Percentiles rank a stretch among this genome's conserved stretches.
phyloP scores from a whole-genome alignment of 1,140 invertebrate species.

The Camponotus vicinus region DNA sequence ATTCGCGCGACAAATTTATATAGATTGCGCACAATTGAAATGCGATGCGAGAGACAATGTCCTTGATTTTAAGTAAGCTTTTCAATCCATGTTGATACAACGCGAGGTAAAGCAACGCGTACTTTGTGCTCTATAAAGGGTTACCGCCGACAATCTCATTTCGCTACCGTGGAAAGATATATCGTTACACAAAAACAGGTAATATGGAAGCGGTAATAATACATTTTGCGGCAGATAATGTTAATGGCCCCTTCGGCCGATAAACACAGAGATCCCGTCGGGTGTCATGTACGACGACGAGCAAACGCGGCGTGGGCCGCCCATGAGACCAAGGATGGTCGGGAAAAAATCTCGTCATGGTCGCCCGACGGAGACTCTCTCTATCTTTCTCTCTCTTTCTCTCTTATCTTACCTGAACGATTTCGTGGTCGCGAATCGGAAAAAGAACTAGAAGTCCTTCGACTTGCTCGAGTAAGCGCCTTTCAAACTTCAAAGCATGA shows the following conservation, averaged over 20 bases:
- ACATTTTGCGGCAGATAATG: constrained; percentile 53
- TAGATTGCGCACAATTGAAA: no score
- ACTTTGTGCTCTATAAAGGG: constrained; percentile 17
- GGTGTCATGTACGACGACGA: constrained; percentile 39
- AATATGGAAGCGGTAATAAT: constrained; percentile 52
- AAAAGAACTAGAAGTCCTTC: constrained; percentile 24
- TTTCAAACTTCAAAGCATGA: neutral
- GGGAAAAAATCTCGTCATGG: constrained; percentile 38
- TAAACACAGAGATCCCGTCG: constrained; percentile 41
- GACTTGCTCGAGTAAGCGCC: neutral
- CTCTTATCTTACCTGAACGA: neutral
- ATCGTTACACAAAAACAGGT: constrained; percentile 35
- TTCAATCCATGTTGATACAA: neutral
- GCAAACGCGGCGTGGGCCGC: constrained; percentile 25
- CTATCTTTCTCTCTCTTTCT: neutral
- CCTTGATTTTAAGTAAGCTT: neutral
- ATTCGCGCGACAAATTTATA: no score
- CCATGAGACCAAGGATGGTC: constrained; percentile 45
- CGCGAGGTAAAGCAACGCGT: neutral
- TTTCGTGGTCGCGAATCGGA: neutral
- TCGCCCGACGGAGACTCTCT: constrained; percentile 18
- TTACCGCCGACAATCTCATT: constrained; percentile 9
- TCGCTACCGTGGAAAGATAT: constrained; percentile 36
- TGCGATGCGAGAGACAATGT: no score
- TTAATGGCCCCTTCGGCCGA: constrained; percentile 58